Evolutionary conservation across 2,797 vertebrate genomes (phyloP), one percentile per base, ranked within the genome.

Genomic region (Cryptoprocta ferox): DNA sequence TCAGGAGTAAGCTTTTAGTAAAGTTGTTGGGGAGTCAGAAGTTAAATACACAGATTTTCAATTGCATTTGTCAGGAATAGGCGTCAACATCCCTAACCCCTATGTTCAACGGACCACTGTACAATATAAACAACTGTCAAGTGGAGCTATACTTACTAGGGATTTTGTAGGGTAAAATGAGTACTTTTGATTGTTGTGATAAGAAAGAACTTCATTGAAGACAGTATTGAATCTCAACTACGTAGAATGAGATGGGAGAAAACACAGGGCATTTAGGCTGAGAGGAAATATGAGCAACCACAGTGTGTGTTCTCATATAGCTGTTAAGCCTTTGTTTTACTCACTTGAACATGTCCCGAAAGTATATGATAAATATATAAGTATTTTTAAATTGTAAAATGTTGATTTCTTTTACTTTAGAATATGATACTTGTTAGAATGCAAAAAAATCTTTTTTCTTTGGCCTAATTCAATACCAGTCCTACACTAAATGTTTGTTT

Each of bases 281-380:
- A 70, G 53, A 26, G 32, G 50, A 86, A 37, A 39, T 7, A 50
- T 68, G 39, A 70, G 66, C 10, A 11, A 84, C 14, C 12, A 32
- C 15, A 35, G 5, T 59, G 9, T 88, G 28, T 94, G 48, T 73
- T 90, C 45, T 70, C 48, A 50, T 75, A 15, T 53, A 76, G 26
- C 39, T 81, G 68, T 45, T 75, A 39, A 75, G 30, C 18, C 2
- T 80, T 81, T 73, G 12, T 65, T 92, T 84, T 37, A 50, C 45
- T 89, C 39, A 26, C 68, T n/a, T 78, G 24, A 85, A 68, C 18
- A 68, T 89, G 63, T 92, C 48, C 30, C 15, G 73, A 50, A 28
- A 90, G 8, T 59, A 48, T 75, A 39, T 96, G 87, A 91, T 63
- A 82, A 50, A 94, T 86, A 81, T 75, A 66, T 28, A 87, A 53